Evolutionary conservation across 1,140 invertebrate species (phyloP), one percentile per base, ranked within the genome.

Genomic region (Trichonephila clavata): DNA sequence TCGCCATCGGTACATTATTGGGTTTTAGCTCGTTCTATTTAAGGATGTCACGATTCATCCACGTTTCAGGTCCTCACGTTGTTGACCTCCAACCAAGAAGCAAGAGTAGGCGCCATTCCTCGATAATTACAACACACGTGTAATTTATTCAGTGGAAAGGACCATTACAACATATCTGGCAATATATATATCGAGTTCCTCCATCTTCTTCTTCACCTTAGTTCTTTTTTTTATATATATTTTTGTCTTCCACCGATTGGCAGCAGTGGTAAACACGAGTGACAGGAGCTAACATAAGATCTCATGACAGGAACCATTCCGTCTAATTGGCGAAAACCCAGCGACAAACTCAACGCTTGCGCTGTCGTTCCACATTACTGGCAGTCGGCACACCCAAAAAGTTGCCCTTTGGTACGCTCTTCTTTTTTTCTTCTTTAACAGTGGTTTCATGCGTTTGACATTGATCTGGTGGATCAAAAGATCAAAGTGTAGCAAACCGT

Each of bases 281-380:
- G 84, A 86, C 84, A 86, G 84, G 59, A 63, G 59, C 59, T 86
- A 63, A 43, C 59, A 60, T 24, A 63, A 60, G 84, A 24, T 60
- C 84, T 86, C 84, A 59, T 86, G 84, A 86, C 84, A 86, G 61
- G 84, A 59, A 60, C 84, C 84, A 86, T 86, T 86, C 24, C 57
- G n/a, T 86, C 59, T 86, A 86, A 86, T 86, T 86, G 84, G 57
- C 59, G 84, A 60, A 60, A 59, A 60, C 20, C 50, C 59, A 60
- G 84, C 84, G 84, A 86, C 84, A 86, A 63, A 63, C 84, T 86
- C 84, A 86, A 77, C 84, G 59, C 84, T 60, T n/a, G 27, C 59
- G 59, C 27, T 86, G 84, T 86, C 84, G 84, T 20, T 86, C 57
- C 84, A 86, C 59, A 86, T 86, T 86, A 86, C 84, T 32, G 57